Conservation (phyloP, 2,888 invertebrate genomes). For the Acronicta aceris region DNA sequence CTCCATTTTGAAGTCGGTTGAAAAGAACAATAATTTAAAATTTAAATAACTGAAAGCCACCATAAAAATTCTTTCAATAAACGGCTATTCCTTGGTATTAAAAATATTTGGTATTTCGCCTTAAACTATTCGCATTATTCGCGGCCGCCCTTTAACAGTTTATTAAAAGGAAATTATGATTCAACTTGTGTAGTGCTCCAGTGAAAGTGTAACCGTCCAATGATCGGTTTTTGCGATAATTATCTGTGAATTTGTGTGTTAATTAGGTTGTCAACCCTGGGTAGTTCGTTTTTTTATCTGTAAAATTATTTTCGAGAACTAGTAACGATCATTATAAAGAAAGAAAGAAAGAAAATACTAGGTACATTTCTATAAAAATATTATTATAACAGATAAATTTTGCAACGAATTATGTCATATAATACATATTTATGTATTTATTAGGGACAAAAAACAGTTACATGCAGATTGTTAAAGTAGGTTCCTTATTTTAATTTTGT, state of each 20-base stretch:
- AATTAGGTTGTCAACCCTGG: not conserved
- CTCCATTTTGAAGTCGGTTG: too few relatives aligned
- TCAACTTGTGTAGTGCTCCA: slow-evolving; percentile 20
- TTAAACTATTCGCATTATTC: slow-evolving; percentile 6
- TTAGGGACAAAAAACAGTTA: too few relatives aligned
- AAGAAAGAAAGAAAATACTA: too few relatives aligned
- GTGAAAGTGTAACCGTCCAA: slow-evolving; percentile 42
- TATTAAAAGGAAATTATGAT: slow-evolving; percentile 47
- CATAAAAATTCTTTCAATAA: slow-evolving; percentile 7
- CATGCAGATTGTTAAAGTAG: too few relatives aligned
- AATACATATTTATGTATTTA: too few relatives aligned
- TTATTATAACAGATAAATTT: too few relatives aligned
- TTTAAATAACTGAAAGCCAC: too few relatives aligned
- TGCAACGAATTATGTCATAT: too few relatives aligned
- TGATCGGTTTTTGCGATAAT: slow-evolving; percentile 21
- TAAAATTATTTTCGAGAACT: not conserved
- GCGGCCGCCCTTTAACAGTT: slow-evolving; percentile 29
- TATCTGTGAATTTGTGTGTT: slow-evolving; percentile 22
- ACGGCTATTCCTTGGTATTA: slow-evolving; percentile 11
- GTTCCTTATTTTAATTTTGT: too few relatives aligned
- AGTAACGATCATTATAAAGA: too few relatives aligned
- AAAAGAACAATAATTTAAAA: too few relatives aligned
- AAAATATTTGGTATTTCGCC: slow-evolving; percentile 41
- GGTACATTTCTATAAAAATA: too few relatives aligned
- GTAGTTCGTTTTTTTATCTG: not conserved